Evolutionary conservation across 2,797 vertebrate species (phyloP).

Genomic region (Oryzias dopingdopingensis): DNA sequence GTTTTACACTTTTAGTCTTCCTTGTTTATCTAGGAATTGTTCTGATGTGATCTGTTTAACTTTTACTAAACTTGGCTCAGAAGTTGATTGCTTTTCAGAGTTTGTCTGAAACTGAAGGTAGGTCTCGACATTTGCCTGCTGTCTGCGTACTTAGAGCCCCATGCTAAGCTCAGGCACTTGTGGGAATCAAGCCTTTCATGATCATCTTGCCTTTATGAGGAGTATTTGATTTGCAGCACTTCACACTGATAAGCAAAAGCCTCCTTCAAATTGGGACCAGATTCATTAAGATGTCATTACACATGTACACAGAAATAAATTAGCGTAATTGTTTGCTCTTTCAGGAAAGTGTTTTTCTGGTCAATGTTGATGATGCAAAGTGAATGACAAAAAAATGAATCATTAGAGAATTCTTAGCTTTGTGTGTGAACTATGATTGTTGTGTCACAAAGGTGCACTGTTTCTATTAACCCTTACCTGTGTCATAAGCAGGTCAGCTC

Average conservation of each 20-base stretch:
- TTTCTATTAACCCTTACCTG: constrained; percentile 76
- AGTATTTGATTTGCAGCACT: constrained; percentile 36
- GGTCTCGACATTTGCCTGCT: constrained; percentile 23
- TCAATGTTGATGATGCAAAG: constrained; percentile 22
- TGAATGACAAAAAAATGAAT: constrained; percentile 33
- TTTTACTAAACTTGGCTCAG: neutral
- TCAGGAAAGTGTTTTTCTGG: constrained; percentile 12
- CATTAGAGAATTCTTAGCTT: constrained; percentile 22
- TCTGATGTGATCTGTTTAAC: constrained; percentile 5
- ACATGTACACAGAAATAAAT: constrained; percentile 29
- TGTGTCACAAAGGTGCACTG: constrained; percentile 65
- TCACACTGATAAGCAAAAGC: constrained; percentile 5
- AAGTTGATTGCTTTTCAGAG: constrained; percentile 2
- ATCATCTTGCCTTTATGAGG: constrained; percentile 27
- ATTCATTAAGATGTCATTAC: constrained; percentile 30
- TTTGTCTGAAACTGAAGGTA: constrained; percentile 12
- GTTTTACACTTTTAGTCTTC: neutral
- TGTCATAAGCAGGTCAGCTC: constrained; percentile 59
- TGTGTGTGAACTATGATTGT: constrained; percentile 18
- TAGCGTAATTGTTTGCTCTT: constrained; percentile 37
- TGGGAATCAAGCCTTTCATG: constrained; percentile 23
- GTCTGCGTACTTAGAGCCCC: constrained; percentile 32
- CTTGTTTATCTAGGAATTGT: neutral
- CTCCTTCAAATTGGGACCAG: constrained; percentile 9
- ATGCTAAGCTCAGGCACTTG: constrained; percentile 41